These are phyloP conservation scores for Pandion haliaetus DNA, from an alignment of 2,113 vertebrate species.

Conservation along the genomic window DNA sequence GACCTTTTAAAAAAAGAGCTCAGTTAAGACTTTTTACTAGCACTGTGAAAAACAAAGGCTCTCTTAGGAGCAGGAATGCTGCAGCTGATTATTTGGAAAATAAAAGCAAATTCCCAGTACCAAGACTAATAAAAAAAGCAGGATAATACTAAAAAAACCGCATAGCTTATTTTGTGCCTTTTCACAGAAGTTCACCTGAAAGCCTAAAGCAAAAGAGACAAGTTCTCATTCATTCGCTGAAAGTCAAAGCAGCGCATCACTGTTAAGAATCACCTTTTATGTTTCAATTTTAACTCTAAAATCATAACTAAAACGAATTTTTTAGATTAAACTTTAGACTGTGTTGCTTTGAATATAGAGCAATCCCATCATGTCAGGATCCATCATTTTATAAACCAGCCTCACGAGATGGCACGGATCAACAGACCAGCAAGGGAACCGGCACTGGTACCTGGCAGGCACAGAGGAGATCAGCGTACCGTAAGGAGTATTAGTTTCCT, in stretches of 20 bases:
- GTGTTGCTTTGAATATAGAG: background rate
- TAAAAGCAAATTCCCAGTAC: conserved; percentile 62
- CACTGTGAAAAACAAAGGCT: conserved; percentile 54
- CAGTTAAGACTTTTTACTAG: too few relatives aligned
- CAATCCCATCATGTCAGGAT: background rate
- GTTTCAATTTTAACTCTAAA: conserved; percentile 5
- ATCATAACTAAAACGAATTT: conserved; percentile 9
- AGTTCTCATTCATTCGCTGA: conserved; percentile 63
- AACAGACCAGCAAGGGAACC: background rate
- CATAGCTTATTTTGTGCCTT: conserved; percentile 65
- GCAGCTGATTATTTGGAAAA: conserved; percentile 45
- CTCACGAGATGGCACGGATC: background rate
- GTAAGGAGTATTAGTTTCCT: background rate
- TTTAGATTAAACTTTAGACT: background rate
- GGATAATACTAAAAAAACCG: conserved; percentile 44
- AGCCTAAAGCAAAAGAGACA: conserved; percentile 69
- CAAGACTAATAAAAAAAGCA: conserved; percentile 56
- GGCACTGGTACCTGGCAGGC: background rate
- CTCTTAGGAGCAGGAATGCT: background rate
- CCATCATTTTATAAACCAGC: background rate
- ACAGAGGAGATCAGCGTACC: background rate
- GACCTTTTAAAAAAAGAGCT: background rate
- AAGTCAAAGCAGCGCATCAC: conserved; percentile 44
- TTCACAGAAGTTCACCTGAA: conserved; percentile 71
- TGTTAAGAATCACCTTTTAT: conserved; percentile 43